Percentiles rank a stretch among this genome's conserved stretches.
phyloP scores from a whole-genome alignment of 2,888 invertebrate genomes.

The Agrochola lota region DNA sequence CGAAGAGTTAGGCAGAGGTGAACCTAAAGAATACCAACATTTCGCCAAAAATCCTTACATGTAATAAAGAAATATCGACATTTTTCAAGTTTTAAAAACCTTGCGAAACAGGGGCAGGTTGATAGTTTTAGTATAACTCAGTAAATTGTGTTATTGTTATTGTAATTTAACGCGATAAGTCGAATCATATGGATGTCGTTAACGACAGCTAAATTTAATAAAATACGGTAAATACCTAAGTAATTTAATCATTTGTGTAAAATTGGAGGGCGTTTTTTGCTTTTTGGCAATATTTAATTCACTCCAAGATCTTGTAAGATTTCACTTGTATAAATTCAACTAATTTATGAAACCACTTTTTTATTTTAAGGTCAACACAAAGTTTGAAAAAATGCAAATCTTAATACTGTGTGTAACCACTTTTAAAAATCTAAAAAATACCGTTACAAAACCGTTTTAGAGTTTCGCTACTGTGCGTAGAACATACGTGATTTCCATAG shows the following conservation, averaged over 20 bases:
- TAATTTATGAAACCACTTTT: conserved; percentile 18
- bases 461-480: not conserved
- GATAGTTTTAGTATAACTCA: not conserved
- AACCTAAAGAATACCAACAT: too few relatives aligned
- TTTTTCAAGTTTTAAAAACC: not conserved
- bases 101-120: not conserved
- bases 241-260: not conserved
- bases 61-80: not conserved
- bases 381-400: conserved; percentile 16
- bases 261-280: not conserved
- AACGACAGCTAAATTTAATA: not conserved
- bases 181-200: too few relatives aligned
- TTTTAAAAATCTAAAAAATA: not conserved
- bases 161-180: conserved; percentile 2
- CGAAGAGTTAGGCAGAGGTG: too few relatives aligned
- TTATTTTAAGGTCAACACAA: conserved; percentile 14
- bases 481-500: not conserved
- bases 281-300: not conserved
- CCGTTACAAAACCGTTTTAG: not conserved
- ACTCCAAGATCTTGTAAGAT: not conserved
- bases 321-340: conserved; percentile 13
- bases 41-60: not conserved
- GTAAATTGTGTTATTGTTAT: conserved; percentile 14
- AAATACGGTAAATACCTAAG: not conserved
- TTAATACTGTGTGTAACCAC: not conserved